phyloP scores from a whole-genome alignment of 2,797 vertebrate genomes.

The Takifugu rubripes region DNA sequence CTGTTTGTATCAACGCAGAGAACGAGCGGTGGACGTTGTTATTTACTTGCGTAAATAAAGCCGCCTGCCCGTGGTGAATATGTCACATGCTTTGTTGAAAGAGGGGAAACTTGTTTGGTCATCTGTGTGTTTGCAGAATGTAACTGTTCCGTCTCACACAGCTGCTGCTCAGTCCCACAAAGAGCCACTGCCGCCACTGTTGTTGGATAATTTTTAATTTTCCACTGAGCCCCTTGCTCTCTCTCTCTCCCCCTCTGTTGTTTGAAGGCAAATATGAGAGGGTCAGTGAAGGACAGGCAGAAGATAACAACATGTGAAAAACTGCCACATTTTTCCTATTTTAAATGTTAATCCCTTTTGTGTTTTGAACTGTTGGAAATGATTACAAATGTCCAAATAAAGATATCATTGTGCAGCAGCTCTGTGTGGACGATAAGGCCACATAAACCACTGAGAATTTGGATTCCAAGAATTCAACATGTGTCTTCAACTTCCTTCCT shows the following conservation, averaged over 20 bases:
- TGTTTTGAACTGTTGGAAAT: too few species aligned
- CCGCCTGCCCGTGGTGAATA: constrained; percentile 10
- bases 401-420: too few species aligned
- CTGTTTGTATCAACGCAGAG: too few species aligned
- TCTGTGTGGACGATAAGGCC: too few species aligned
- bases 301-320: background rate
- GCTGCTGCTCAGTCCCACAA: constrained; percentile 29
- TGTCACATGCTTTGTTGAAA: constrained; percentile 18
- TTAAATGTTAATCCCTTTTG: too few species aligned
- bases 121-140: constrained; percentile 45
- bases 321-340: background rate
- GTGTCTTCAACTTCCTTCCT: too few species aligned
- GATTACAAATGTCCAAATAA: too few species aligned
- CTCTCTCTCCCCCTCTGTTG: background rate
- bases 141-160: constrained; percentile 38
- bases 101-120: constrained; percentile 18
- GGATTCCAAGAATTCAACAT: too few species aligned
- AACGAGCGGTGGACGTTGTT: background rate
- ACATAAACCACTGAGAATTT: too few species aligned
- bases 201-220: constrained; percentile 65
- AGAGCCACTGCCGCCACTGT: constrained; percentile 29
- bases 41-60: constrained; percentile 20
- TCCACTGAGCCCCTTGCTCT: constrained; percentile 22
- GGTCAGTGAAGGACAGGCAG: constrained; percentile 1
- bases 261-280: constrained; percentile 14